Evolutionary conservation across 2,113 vertebrate genomes (phyloP).

Genomic region (Mesitornis unicolor): DNA sequence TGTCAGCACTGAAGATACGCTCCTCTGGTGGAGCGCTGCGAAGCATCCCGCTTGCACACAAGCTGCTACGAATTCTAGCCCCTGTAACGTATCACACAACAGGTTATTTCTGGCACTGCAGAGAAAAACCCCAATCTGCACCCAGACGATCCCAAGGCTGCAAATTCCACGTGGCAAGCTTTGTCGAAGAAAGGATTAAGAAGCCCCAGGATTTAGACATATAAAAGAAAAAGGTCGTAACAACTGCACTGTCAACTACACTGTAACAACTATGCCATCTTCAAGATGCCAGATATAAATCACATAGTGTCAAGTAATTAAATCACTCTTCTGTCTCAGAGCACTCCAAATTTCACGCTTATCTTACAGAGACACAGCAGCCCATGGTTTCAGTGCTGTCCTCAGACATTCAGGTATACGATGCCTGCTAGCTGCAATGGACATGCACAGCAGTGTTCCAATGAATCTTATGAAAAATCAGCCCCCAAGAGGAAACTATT

Average conservation of each 20-base stretch:
- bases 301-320: neutral
- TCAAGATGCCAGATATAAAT: neutral
- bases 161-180: neutral
- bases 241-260: neutral
- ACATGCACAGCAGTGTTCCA: neutral
- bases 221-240: neutral
- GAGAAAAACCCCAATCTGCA: conserved; percentile 35
- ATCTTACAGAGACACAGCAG: neutral
- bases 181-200: neutral
- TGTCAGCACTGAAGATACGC: neutral
- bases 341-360: accelerated
- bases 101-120: conserved; percentile 24
- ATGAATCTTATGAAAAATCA: neutral
- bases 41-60: neutral
- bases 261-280: neutral
- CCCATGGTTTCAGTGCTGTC: neutral
- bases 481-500: neutral
- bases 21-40: neutral
- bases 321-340: neutral
- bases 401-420: neutral
- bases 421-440: neutral
- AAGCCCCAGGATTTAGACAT: neutral
- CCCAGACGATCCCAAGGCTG: neutral
- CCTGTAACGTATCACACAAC: neutral
- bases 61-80: conserved; percentile 17